A percentile compares a stretch with the other conserved stretches of the same genome.
phyloP scores from a whole-genome alignment of 2,888 invertebrate species.

The Agelastica alni region DNA sequence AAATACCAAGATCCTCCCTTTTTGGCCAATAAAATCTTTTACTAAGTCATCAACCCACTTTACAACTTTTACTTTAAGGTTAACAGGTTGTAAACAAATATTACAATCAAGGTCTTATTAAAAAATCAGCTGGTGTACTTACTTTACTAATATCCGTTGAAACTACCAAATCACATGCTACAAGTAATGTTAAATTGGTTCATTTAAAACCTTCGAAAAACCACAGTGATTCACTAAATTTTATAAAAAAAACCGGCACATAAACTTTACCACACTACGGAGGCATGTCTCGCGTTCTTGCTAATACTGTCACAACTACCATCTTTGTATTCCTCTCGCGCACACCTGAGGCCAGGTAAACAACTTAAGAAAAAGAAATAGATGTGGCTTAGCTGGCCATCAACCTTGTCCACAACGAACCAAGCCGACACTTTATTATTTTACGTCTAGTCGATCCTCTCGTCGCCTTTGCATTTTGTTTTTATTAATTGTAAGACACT shows the following conservation, averaged over 20 bases:
- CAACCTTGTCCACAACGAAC: conserved; percentile 28
- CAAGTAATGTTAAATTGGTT: not conserved
- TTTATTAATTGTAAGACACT: too few species aligned
- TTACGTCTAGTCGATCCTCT: conserved; percentile 22
- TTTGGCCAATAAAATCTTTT: too few species aligned
- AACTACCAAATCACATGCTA: too few species aligned
- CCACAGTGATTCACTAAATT: conserved; percentile 3
- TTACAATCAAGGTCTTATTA: not conserved
- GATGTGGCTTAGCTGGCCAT: conserved; percentile 18
- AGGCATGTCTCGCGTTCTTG: conserved; percentile 19
- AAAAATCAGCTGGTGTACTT: not conserved
- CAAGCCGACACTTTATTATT: conserved; percentile 15
- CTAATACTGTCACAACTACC: conserved; percentile 20
- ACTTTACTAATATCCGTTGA: too few species aligned
- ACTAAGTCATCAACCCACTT: too few species aligned
- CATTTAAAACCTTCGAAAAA: too few species aligned
- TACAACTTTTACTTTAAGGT: too few species aligned
- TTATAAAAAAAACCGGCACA: conserved; percentile 8
- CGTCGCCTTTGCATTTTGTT: too few species aligned
- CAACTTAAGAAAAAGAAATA: conserved; percentile 22
- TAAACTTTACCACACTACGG: conserved; percentile 16
- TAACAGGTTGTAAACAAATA: not conserved
- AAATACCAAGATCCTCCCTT: too few species aligned
- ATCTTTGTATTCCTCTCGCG: conserved; percentile 22
- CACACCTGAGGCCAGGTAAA: conserved; percentile 27